These are phyloP conservation scores for Phoxinus phoxinus DNA, from an alignment of 2,113 vertebrate species.

Conservation along the genomic window DNA sequence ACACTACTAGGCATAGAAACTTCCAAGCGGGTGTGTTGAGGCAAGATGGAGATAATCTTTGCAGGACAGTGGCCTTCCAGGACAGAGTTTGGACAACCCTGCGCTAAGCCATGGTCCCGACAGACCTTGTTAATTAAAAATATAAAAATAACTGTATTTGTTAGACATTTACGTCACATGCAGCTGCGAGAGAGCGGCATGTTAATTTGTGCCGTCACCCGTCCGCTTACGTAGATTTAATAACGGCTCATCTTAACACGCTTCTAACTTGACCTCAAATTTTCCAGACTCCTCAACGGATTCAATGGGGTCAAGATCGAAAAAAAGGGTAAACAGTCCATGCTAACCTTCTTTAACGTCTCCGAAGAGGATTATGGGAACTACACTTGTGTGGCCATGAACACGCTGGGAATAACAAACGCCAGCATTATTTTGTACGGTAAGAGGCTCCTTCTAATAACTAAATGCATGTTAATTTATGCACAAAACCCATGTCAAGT, in stretches of 20 bases:
- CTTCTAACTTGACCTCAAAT: neutral
- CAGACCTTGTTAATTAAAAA: neutral
- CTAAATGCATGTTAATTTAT: conserved; percentile 24
- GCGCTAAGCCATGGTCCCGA: neutral
- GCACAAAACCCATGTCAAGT: conserved; percentile 21
- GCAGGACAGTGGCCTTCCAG: too few species aligned
- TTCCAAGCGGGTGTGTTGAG: too few species aligned
- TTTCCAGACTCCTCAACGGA: conserved; percentile 85
- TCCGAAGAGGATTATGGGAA: conserved; percentile 99
- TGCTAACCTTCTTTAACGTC: conserved; percentile 96
- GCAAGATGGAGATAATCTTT: too few species aligned
- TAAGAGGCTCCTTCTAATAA: conserved; percentile 65
- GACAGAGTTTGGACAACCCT: too few species aligned
- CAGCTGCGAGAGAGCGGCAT: neutral
- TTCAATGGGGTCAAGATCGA: conserved; percentile 91
- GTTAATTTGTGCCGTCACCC: neutral
- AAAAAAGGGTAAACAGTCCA: conserved; percentile 91
- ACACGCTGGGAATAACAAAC: conserved; percentile 92
- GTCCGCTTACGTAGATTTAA: neutral
- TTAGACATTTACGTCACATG: neutral
- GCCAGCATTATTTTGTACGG: conserved; percentile 96
- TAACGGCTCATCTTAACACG: neutral
- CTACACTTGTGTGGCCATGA: conserved; percentile 95
- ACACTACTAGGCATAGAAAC: too few species aligned
- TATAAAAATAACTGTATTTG: neutral